Base-by-base conservation (phyloP, 2,888 invertebrate species). In the Cheilosia soror region DNA sequence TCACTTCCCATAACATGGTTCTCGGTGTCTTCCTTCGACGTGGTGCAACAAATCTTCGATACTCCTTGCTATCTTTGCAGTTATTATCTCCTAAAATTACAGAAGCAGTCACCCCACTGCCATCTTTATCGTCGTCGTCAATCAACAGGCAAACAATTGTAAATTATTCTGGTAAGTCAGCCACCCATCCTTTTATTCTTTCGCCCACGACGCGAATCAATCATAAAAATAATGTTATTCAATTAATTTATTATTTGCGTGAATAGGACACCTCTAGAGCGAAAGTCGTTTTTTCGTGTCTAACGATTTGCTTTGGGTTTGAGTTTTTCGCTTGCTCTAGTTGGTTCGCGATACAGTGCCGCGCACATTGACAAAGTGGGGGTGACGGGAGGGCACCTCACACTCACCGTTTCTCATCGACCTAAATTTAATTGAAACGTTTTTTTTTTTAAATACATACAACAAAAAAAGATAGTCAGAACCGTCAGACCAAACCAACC, bases 361-460 rank as follows among this genome's bases (percentile, higher is more conserved):
- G 75, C 55, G 77, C 82, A 78, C 72, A 63, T 66, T 47, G 6
- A 55, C 57, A 25, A 20, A 20, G 13, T 44, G 37, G 6, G 42
- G 31, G 9, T 49, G 55, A 1, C 47, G 37, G 20, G 20, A 58
- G 63, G 62, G 75, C 75, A 66, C 69, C 65, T 76, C 69, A 63
- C 66, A 20, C 42, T 62, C 66, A 57, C 68, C 47, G 29, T 53
- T 76, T 76, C 71, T 68, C 71, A 72, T 76, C 85, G 85, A 85
- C 81, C 85, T 81, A 80, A 85, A 85, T 85, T 85, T 72, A 85
- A 85, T 85, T 80, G 76, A 85, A 85, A n/a, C n/a, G n/a, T n/a
- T 81, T 85, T n/a, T 72, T 81, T 76, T 85, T 76, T 75, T 66
- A 57, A 55, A 42, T 53, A 42, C 60, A 42, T 53, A 42, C 60